Percentiles rank a stretch among this genome's conserved stretches.
phyloP scores from a whole-genome alignment of 2,113 vertebrate genomes.

The Neoarius graeffei region DNA sequence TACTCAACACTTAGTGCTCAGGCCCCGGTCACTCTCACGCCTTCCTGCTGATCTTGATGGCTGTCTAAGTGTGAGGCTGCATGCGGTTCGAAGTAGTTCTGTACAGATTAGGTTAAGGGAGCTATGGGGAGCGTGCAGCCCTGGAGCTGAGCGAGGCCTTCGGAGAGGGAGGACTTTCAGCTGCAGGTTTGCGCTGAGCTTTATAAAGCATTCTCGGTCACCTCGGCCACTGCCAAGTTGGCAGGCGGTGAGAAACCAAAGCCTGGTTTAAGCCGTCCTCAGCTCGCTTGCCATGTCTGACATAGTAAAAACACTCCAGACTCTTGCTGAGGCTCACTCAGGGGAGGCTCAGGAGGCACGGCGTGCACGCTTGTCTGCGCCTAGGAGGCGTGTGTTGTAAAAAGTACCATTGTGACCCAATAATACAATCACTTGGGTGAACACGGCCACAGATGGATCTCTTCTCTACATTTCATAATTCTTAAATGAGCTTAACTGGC shows the following conservation, averaged over 20 bases:
- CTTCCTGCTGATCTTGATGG: neutral
- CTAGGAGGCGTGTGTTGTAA: neutral
- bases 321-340: conserved; percentile 35
- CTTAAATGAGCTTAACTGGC: neutral
- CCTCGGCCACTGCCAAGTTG: conserved; percentile 51
- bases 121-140: neutral
- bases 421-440: neutral
- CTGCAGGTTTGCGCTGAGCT: neutral
- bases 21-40: neutral
- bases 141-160: conserved; percentile 27
- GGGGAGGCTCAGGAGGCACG: neutral
- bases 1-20: neutral
- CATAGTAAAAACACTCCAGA: conserved; percentile 54
- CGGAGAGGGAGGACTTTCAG: neutral
- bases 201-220: conserved; percentile 53
- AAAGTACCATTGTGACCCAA: neutral
- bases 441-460: neutral
- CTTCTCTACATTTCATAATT: neutral
- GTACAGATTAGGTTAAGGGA: neutral
- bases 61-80: neutral
- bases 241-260: conserved; percentile 40
- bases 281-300: conserved; percentile 47
- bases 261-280: conserved; percentile 45
- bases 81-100: neutral
- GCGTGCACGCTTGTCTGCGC: neutral